Evolutionary conservation across 1,140 invertebrate genomes (phyloP).

Genomic region (Callitettix versicolor): DNA sequence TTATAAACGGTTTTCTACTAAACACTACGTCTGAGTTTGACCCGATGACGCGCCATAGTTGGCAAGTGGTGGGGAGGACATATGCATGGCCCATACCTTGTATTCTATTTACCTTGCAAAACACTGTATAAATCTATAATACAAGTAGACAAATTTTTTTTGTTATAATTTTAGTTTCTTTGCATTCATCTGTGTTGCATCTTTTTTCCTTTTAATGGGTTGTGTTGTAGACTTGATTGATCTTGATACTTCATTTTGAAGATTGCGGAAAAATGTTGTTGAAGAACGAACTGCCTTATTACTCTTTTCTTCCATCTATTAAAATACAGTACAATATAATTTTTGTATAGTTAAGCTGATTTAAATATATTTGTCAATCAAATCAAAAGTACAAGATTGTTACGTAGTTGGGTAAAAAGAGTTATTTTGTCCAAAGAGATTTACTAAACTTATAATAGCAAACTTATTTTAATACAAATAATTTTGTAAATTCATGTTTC

Average conservation of each 20-base stretch:
- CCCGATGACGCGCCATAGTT: too few species aligned
- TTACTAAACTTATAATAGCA: not conserved
- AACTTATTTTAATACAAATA: too few species aligned
- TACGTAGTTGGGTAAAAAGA: not conserved
- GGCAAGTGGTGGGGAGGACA: too few species aligned
- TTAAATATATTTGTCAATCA: constrained; percentile 2
- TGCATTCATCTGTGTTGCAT: constrained; percentile 24
- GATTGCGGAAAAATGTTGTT: constrained; percentile 66
- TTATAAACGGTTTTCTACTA: too few species aligned
- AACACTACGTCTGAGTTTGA: too few species aligned
- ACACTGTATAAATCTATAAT: too few species aligned
- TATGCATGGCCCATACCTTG: too few species aligned
- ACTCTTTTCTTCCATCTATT: constrained; percentile 14
- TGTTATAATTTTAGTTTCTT: constrained; percentile 23
- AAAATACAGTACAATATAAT: constrained; percentile 8
- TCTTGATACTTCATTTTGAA: constrained; percentile 60
- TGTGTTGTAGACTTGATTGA: constrained; percentile 36
- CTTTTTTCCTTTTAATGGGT: constrained; percentile 30
- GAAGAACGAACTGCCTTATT: constrained; percentile 56
- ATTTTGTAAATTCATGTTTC: too few species aligned
- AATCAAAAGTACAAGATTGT: too few species aligned
- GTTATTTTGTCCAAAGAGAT: not conserved
- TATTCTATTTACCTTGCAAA: too few species aligned
- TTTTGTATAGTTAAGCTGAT: constrained; percentile 4
- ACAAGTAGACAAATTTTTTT: too few species aligned